These are phyloP conservation scores for Cydia splendana DNA, from an alignment of 1,140 invertebrate species.

Conservation along the genomic window DNA sequence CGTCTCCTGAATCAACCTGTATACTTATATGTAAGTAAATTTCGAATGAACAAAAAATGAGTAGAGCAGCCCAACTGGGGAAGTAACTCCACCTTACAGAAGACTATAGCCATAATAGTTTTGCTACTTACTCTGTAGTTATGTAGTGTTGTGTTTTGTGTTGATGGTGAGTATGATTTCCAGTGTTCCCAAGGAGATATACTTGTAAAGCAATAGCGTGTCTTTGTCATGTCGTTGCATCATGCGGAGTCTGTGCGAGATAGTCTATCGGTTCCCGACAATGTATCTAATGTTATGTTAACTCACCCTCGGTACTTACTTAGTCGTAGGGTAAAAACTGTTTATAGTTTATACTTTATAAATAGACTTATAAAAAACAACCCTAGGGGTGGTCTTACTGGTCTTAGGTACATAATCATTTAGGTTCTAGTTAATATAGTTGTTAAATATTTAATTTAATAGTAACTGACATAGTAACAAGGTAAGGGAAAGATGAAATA, in stretches of 20 bases:
- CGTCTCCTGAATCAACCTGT: too few relatives aligned
- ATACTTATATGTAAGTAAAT: too few relatives aligned
- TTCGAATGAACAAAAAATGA: too few relatives aligned
- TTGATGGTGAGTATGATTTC: too few relatives aligned
- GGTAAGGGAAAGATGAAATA: background rate
- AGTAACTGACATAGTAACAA: background rate
- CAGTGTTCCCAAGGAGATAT: too few relatives aligned
- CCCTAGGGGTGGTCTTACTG: background rate
- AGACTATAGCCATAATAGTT: too few relatives aligned
- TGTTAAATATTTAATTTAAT: background rate
- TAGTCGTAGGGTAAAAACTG: background rate
- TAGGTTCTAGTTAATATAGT: background rate
- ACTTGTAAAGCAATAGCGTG: too few relatives aligned
- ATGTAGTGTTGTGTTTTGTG: too few relatives aligned
- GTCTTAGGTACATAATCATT: background rate
- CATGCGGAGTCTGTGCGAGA: background rate
- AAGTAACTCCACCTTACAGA: too few relatives aligned
- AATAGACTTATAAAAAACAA: background rate
- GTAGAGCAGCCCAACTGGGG: too few relatives aligned
- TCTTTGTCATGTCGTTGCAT: background rate
- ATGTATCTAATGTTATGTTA: background rate
- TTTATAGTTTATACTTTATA: background rate
- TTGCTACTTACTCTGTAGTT: too few relatives aligned
- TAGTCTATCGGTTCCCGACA: background rate
- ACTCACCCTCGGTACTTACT: background rate